phyloP scores from a whole-genome alignment of 1,140 invertebrate species.

The Manduca sexta region DNA sequence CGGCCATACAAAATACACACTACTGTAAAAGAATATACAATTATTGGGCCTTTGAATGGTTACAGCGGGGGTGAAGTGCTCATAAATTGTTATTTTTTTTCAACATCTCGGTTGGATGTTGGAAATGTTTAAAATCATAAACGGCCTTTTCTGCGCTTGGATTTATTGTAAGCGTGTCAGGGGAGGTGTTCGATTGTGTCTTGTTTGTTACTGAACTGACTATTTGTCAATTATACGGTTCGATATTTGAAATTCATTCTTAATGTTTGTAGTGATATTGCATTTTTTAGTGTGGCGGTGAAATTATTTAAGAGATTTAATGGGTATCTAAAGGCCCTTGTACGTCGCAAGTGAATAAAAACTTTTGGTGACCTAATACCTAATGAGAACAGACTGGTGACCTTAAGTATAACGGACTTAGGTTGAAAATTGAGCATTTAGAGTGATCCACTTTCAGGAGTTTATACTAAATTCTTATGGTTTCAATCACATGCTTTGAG shows the following conservation, averaged over 20 bases:
- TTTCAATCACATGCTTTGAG: too few species aligned
- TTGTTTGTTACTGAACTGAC: slow-evolving; percentile 34
- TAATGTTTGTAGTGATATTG: too few species aligned
- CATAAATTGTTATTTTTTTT: slow-evolving; percentile 69
- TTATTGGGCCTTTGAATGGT: slow-evolving; percentile 69
- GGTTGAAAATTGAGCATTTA: too few species aligned
- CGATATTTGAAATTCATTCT: slow-evolving; percentile 10
- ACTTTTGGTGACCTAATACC: too few species aligned
- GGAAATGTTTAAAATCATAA: slow-evolving; percentile 66
- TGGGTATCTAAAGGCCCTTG: too few species aligned
- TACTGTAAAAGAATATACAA: slow-evolving; percentile 73
- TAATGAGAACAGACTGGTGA: too few species aligned
- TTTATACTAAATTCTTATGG: too few species aligned
- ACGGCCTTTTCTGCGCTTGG: slow-evolving; percentile 38
- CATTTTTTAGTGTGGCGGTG: too few species aligned
- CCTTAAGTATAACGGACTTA: too few species aligned
- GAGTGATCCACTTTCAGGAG: too few species aligned
- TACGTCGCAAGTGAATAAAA: too few species aligned
- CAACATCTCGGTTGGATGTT: slow-evolving; percentile 31
- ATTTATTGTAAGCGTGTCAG: slow-evolving; percentile 57
- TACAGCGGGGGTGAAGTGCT: slow-evolving; percentile 70
- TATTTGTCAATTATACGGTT: slow-evolving; percentile 61
- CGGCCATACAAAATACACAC: slow-evolving; percentile 65
- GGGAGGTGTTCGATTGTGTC: slow-evolving; percentile 35
- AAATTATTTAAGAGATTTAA: not conserved